These are phyloP conservation scores for Varanus salvator DNA, from an alignment of 2,113 vertebrate species.

Conservation along the genomic window DNA sequence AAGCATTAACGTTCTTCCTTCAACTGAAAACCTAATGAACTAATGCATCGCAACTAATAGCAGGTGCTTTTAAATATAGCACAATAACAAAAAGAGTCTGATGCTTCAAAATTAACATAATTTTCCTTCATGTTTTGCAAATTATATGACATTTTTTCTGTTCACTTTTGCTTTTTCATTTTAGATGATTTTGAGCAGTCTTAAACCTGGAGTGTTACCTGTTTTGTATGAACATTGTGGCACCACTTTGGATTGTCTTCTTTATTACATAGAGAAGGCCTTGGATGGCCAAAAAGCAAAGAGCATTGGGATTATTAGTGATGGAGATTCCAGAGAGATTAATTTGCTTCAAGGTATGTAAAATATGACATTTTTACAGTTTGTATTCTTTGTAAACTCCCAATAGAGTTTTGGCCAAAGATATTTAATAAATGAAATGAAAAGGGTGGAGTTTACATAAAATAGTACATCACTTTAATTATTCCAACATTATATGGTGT, in stretches of 20 bases:
- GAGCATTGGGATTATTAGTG: conserved; percentile 82
- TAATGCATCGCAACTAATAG: neutral
- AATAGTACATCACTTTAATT: neutral
- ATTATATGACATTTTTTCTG: neutral
- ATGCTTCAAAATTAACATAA: neutral
- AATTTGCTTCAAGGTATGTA: conserved; percentile 72
- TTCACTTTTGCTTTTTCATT: conserved; percentile 24
- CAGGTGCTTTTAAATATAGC: neutral
- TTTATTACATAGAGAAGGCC: conserved; percentile 73
- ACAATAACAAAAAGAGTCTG: neutral
- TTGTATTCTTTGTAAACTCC: too few relatives aligned
- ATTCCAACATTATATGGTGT: neutral
- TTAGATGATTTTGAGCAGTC: conserved; percentile 82
- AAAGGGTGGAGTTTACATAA: conserved; percentile 63
- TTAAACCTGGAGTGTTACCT: conserved; percentile 70
- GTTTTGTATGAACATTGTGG: conserved; percentile 83
- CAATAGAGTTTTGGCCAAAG: too few relatives aligned
- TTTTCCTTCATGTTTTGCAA: neutral
- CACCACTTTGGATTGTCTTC: conserved; percentile 77
- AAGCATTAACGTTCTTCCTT: too few relatives aligned
- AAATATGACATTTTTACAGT: too few relatives aligned
- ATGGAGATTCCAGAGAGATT: conserved; percentile 82
- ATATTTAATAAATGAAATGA: too few relatives aligned
- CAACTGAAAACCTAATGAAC: neutral
- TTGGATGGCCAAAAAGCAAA: conserved; percentile 72